A percentile compares a stretch with the other conserved stretches of the same genome.
Evolutionary conservation across 2,113 vertebrate species (phyloP).

Genomic region (Cranoglanis bouderius): DNA sequence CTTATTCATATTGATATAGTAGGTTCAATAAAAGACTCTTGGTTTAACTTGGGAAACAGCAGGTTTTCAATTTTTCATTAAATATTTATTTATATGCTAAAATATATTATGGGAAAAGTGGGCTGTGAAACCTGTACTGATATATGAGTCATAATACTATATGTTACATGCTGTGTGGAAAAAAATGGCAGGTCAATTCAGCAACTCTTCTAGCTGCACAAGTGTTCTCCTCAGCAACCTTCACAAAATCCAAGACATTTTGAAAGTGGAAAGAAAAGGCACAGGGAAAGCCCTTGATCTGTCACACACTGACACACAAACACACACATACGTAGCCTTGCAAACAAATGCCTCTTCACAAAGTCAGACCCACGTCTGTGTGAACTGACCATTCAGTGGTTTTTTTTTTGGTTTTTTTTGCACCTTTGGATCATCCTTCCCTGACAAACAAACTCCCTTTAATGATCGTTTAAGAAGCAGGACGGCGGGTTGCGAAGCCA

Average conservation of each 20-base stretch:
- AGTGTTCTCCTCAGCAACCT: constrained; percentile 66
- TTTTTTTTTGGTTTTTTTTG: not conserved
- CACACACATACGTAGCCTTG: constrained; percentile 47
- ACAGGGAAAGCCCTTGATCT: constrained; percentile 42
- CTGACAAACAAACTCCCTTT: constrained; percentile 51
- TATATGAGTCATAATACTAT: not conserved
- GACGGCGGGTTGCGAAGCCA: constrained; percentile 18
- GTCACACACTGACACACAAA: constrained; percentile 32
- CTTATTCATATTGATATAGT: not conserved
- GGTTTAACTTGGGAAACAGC: not conserved
- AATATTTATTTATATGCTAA: not conserved
- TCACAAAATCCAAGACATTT: constrained; percentile 68
- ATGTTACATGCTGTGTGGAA: constrained; percentile 47
- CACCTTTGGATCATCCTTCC: constrained; percentile 39
- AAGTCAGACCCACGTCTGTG: constrained; percentile 29
- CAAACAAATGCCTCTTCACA: constrained; percentile 51
- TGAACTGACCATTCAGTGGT: constrained; percentile 38
- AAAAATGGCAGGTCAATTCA: constrained; percentile 67
- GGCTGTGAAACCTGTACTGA: not conserved
- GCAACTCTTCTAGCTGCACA: constrained; percentile 59
- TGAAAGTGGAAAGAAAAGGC: constrained; percentile 46
- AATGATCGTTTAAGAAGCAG: constrained; percentile 42
- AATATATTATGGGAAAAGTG: not conserved
- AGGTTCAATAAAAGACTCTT: not conserved
- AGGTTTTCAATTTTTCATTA: not conserved